Percentiles rank a stretch among this genome's conserved stretches.
phyloP scores from a whole-genome alignment of 2,113 vertebrate genomes.

The Lichenostomus cassidix region DNA sequence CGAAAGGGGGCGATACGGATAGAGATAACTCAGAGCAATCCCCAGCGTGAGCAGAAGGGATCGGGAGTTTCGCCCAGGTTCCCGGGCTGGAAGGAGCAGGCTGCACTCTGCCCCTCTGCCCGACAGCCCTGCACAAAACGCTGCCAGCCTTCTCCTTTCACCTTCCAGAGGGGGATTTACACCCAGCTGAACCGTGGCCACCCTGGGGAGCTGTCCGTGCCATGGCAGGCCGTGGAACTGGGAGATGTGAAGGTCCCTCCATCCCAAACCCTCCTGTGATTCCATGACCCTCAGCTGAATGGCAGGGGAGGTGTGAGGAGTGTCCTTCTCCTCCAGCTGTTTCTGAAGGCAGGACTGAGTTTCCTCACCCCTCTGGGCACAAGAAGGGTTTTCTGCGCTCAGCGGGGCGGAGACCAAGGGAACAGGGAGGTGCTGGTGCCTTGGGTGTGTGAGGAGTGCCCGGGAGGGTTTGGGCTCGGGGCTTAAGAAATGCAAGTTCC shows the following conservation, averaged over 20 bases:
- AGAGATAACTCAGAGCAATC: background rate
- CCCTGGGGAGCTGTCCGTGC: background rate
- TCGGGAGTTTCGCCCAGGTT: too few relatives aligned
- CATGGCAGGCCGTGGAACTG: background rate
- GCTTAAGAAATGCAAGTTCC: background rate
- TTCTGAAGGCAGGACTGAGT: background rate
- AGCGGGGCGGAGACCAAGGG: too few relatives aligned
- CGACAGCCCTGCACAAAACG: background rate
- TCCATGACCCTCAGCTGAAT: background rate
- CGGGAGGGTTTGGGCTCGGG: background rate
- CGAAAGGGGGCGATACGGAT: background rate
- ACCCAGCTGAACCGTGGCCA: background rate
- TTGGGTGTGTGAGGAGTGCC: background rate
- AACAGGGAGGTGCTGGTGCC: rapidly evolving
- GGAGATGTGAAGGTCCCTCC: background rate
- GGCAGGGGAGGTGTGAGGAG: background rate
- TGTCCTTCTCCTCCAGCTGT: background rate
- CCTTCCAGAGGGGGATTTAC: background rate
- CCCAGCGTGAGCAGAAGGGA: rapidly evolving
- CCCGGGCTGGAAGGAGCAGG: rapidly evolving
- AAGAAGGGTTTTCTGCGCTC: background rate
- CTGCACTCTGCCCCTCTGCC: background rate
- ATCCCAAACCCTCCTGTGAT: background rate
- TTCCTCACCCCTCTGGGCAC: rapidly evolving
- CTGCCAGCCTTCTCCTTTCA: rapidly evolving